Evolutionary conservation across 2,888 invertebrate species (phyloP).

Genomic region (Ctenicera cuprea): DNA sequence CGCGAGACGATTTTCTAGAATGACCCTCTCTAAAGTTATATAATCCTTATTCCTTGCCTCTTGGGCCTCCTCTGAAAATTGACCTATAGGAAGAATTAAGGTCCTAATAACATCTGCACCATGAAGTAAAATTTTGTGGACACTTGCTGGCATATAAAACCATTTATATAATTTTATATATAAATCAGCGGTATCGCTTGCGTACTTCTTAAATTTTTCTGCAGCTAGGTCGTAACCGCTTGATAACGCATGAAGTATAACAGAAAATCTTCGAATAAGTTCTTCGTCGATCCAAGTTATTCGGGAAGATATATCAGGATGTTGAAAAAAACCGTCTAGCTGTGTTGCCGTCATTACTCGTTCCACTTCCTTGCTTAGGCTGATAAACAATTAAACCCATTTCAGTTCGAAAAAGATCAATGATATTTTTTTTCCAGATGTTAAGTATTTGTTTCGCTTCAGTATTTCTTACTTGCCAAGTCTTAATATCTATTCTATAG

Average conservation of each 20-base stretch:
- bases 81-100: not conserved
- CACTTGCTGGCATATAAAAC: not conserved
- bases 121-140: not conserved
- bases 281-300: not conserved
- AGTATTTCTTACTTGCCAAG: not conserved
- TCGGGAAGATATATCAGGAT: not conserved
- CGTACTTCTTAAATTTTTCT: not conserved
- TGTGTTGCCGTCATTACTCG: not conserved
- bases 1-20: not conserved
- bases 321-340: not conserved
- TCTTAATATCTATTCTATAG: no score
- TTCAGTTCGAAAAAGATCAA: not conserved
- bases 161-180: not conserved
- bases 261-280: not conserved
- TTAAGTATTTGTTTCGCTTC: not conserved
- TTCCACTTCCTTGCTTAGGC: not conserved
- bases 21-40: not conserved
- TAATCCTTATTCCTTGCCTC: not conserved
- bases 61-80: not conserved
- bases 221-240: not conserved
- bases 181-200: not conserved
- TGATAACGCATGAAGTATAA: not conserved
- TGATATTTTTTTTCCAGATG: not conserved
- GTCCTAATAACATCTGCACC: not conserved
- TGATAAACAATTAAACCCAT: not conserved